Evolutionary conservation across 2,797 vertebrate species (phyloP).

Genomic region (Pipistrellus pygmaeus): DNA sequence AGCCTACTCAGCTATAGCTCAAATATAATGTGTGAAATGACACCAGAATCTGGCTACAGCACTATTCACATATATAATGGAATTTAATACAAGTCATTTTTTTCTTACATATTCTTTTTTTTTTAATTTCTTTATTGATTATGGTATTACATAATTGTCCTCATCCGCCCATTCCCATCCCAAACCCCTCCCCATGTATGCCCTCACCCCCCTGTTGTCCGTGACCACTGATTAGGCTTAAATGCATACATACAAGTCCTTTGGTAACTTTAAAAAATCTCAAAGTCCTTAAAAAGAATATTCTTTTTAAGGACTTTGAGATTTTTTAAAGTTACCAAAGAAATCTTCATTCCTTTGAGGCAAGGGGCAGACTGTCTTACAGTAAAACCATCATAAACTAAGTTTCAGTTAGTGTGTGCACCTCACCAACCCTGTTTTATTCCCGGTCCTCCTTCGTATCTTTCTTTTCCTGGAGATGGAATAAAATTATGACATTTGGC

Average conservation of each 20-base stretch:
- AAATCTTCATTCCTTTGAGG: neutral
- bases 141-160: too few relatives aligned
- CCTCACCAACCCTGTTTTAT: neutral
- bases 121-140: too few relatives aligned
- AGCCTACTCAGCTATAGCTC: neutral
- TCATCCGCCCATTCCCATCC: too few relatives aligned
- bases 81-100: constrained; percentile 30
- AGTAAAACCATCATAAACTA: neutral
- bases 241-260: too few relatives aligned
- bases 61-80: neutral
- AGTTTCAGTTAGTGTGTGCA: neutral
- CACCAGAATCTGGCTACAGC: neutral
- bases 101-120: neutral
- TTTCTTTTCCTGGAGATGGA: neutral
- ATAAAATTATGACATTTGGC: constrained; percentile 14
- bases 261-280: too few relatives aligned
- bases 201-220: too few relatives aligned
- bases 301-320: constrained; percentile 26
- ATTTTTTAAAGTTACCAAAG: neutral
- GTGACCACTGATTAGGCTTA: too few relatives aligned
- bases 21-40: constrained; percentile 13
- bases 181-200: too few relatives aligned
- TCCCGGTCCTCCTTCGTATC: neutral
- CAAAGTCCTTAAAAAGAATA: neutral
- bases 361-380: neutral